phyloP scores from a whole-genome alignment of 2,797 vertebrate genomes.

The Malurus leucopterus region DNA sequence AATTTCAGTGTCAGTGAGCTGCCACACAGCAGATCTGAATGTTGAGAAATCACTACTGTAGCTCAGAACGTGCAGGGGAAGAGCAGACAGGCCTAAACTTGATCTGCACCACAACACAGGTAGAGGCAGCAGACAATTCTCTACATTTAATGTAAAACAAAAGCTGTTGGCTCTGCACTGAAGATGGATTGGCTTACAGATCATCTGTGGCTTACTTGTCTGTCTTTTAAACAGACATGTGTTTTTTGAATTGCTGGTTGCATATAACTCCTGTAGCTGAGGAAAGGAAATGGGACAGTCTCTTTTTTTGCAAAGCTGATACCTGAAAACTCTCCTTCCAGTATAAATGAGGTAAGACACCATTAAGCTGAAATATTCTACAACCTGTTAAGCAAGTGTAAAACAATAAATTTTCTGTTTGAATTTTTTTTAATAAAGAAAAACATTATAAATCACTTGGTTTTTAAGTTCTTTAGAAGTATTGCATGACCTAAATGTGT shows the following conservation, averaged over 20 bases:
- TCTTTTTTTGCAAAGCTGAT: slow-evolving; percentile 15
- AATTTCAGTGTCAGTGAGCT: slow-evolving; percentile 77
- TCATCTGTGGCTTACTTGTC: slow-evolving; percentile 7
- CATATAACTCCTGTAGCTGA: slow-evolving; percentile 6
- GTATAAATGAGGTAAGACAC: slow-evolving; percentile 67
- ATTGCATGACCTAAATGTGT: not conserved
- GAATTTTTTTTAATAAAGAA: not conserved
- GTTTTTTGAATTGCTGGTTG: slow-evolving; percentile 33
- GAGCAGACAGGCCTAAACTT: slow-evolving; percentile 41
- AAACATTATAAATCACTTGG: not conserved
- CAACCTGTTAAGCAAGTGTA: not conserved
- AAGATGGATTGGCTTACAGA: slow-evolving; percentile 48
- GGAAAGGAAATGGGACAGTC: not conserved
- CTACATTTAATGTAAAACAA: slow-evolving; percentile 11
- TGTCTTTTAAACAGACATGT: slow-evolving; percentile 19
- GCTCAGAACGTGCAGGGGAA: slow-evolving; percentile 24
- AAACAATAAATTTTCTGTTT: not conserved
- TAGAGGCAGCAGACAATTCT: slow-evolving; percentile 13
- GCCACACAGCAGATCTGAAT: slow-evolving; percentile 48
- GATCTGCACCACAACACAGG: slow-evolving; percentile 20
- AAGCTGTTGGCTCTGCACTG: slow-evolving; percentile 26
- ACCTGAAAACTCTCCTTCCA: slow-evolving; percentile 17
- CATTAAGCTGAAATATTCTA: not conserved
- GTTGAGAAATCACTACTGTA: slow-evolving; percentile 65
- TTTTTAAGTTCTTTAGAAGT: not conserved